Base-by-base conservation (phyloP, 2,797 vertebrate genomes). In the Amblyopsis hoosieri region DNA sequence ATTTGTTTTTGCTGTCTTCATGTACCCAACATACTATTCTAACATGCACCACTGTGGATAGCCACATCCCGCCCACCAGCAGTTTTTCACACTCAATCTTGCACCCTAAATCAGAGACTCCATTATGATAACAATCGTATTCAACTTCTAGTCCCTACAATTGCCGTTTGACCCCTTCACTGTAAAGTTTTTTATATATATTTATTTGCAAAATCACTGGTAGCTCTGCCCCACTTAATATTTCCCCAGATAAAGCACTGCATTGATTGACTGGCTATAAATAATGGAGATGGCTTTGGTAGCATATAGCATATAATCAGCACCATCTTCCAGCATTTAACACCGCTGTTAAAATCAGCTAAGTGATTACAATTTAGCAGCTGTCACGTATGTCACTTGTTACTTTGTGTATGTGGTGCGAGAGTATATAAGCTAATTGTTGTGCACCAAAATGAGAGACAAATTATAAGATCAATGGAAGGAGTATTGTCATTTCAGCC, bases 161-260 rank as follows among this genome's bases (percentile, higher is more conserved):
- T 87, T 91, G 90, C 91, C 84, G 65, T 86, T 80, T 92, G 87
- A 93, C 88, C 90, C 70, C 70, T 62, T 73, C 73, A 62, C 69
- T 79, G 82, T 85, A 23, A 45, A 17, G 37, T 17, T 46, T 85
- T 82, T 84, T 73, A 29, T 29, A 29, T 29, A 29, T 29, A 29
- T 64, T 66, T 81, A 85, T 81, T 79, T 91, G 91, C 83, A 87
- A 67, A 83, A 85, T 84, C 87, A 86, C 86, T 87, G 89, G 91
- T 92, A 87, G 87, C 85, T 89, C 88, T 87, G 84, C 84, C 69
- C 80, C 85, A 91, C 83, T 91, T 91, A 29, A 86, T 84, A 82
- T 77, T 79, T 88, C 75, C 76, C 57, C 60, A 73, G 70, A 78
- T 47, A 57, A 56, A 78, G 74, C 72, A 84, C 64, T 60, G 73